Base-by-base conservation (phyloP, 2,797 vertebrate genomes). In the Xenops minutus region DNA sequence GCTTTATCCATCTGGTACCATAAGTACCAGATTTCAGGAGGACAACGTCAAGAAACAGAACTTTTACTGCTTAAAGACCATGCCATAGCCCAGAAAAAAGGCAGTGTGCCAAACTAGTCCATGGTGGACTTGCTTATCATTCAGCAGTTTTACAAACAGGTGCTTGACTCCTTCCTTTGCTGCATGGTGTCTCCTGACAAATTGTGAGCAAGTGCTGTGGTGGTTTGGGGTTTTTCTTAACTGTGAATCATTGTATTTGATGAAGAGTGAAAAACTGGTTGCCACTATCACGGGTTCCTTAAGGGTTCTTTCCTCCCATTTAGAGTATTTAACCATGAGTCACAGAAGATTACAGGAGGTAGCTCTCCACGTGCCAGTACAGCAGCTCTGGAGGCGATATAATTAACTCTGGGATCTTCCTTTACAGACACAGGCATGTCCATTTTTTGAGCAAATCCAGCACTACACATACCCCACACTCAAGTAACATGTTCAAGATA, bases 401-500 rank as follows among this genome's bases (percentile, higher is more conserved):
- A 78, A 92, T 85, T 86, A 89, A 67, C 10, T 15, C 39, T 41
- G 36, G 20, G 29, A 92, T 54, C 56, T 52, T 62, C 58, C 72
- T 69, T 63, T 32, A 62, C 39, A 51, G 39, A 41, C 59, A 51
- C 2, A 36, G 16, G 13, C 19, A 77, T 2, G 2, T 7, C 18
- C 6, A 19, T 58, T 76, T 84, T 85, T 63, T 48, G 21, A 73
- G 29, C 55, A 91, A 83, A 67, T 44, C 27, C 59, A 34, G 43
- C 18, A 36, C 11, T 37, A 26, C 3, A 21, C 4, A 12, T 5
- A 72, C 15, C 16, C 34, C 44, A 24, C 16, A 34, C 20, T 76
- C 51, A 79, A 44, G 6, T 3, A 79, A 48, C 0, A 0, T 0
- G 0, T 34, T 69, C 44, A 48, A n/a, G 16, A 34, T 2, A 2